Base-by-base conservation (phyloP, 2,113 vertebrate genomes). In the Tenebrosternarchus preto region DNA sequence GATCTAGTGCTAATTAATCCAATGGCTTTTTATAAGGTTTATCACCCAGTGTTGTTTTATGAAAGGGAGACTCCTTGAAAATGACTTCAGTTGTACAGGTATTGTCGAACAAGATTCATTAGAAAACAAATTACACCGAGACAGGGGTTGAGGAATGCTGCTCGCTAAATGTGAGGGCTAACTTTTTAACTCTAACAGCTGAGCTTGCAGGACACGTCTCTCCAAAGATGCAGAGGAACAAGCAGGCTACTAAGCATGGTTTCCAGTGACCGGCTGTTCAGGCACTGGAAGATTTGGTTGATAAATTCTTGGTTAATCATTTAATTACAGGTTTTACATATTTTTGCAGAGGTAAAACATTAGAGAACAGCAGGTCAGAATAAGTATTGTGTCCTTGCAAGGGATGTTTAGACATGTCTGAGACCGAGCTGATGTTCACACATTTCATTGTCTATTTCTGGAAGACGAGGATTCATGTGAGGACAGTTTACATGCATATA, bases 1-100 rank as follows among this genome's bases (percentile, higher is more conserved):
- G 82, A 88, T 87, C 82, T 84, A 82, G 56, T 83, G 82, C 81
- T 86, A 89, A 88, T 89, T 86, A 85, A 85, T 86, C 70, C 71
- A 33, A 61, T 85, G 31, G 68, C 31, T 74, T 85, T 81, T 78
- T 81, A 86, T 78, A 77, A 68, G 80, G 60, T 78, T 75, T 81
- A 80, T 85, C 84, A 76, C 77, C 76, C 43, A 55, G 24, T 39
- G 29, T 67, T 59, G 33, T 79, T 86, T 78, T 72, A 78, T 71
- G 31, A 78, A 76, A 24, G 77, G 50, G 67, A 76, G 68, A 55
- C 39, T 29, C 55, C 77, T n/a, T 55, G 56, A 16, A 67, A 77
- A 57, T 60, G 74, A 73, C 66, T 70, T 78, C 9, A 57, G 71
- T 77, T 70, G 31, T 33, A 22, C 15, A 67, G 29, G 24, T 46